Conservation (phyloP, 2,888 invertebrate genomes). For the Athripsodes cinereus region DNA sequence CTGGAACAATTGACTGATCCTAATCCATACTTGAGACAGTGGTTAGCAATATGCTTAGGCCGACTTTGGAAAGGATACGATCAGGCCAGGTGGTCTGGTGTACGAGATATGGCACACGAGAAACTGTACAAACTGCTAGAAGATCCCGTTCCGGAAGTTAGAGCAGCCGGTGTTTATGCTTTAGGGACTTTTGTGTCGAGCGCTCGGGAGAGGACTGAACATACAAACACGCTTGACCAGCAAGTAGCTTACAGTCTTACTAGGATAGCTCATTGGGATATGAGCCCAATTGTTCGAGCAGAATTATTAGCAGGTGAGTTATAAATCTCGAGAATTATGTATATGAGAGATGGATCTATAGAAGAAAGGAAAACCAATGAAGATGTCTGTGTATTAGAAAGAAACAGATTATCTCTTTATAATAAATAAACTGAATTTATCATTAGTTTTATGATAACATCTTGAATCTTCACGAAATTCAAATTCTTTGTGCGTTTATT, state of each 20-base stretch:
- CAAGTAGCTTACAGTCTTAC: constrained; percentile 84
- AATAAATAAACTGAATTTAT: too few species aligned
- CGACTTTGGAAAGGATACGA: constrained; percentile 86
- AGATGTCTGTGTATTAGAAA: too few species aligned
- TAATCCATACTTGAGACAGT: constrained; percentile 65
- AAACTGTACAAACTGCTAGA: constrained; percentile 76
- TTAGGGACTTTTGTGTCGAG: constrained; percentile 90
- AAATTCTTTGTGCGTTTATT: too few species aligned
- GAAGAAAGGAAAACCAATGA: too few species aligned
- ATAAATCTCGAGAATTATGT: too few species aligned
- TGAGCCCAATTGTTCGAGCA: constrained; percentile 80
- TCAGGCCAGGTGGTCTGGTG: constrained; percentile 90
- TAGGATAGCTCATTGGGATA: constrained; percentile 71
- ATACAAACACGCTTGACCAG: constrained; percentile 91
- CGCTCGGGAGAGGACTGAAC: constrained; percentile 77
- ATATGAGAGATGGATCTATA: too few species aligned
- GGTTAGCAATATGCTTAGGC: constrained; percentile 91
- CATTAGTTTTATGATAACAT: too few species aligned
- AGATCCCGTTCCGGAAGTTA: constrained; percentile 82
- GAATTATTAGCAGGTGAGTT: constrained; percentile 73
- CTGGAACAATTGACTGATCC: constrained; percentile 79
- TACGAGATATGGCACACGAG: constrained; percentile 93
- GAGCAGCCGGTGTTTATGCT: constrained; percentile 92
- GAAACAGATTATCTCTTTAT: too few species aligned
- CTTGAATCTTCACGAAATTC: too few species aligned